These are phyloP conservation scores for Hylaeus volcanicus DNA, from an alignment of 1,140 invertebrate genomes.

Conservation along the genomic window DNA sequence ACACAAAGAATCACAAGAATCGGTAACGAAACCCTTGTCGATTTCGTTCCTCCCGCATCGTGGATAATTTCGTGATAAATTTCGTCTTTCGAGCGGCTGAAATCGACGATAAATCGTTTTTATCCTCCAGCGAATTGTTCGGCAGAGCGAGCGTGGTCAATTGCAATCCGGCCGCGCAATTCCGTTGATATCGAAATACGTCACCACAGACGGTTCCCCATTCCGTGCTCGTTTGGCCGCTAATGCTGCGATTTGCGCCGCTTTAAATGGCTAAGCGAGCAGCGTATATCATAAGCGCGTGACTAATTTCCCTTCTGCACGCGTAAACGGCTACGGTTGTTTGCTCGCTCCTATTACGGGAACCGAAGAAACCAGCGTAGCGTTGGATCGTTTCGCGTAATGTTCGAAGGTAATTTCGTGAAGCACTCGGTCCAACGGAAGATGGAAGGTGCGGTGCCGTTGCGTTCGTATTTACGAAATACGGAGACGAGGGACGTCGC, in stretches of 20 bases:
- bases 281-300: constrained; percentile 22
- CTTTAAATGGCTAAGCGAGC: neutral
- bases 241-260: constrained; percentile 40
- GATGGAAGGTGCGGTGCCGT: no score
- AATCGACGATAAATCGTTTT: constrained; percentile 18
- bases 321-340: constrained; percentile 7
- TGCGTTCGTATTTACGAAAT: no score
- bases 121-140: constrained; percentile 2
- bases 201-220: constrained; percentile 30
- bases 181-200: constrained; percentile 36
- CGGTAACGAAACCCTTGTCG: no score
- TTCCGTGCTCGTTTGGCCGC: constrained; percentile 27
- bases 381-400: neutral
- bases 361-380: constrained; percentile 15
- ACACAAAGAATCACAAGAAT: no score
- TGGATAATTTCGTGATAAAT: no score
- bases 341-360: neutral
- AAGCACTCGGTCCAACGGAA: no score
- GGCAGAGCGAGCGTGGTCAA: neutral
- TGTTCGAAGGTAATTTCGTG: no score
- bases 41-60: no score
- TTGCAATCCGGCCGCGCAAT: constrained; percentile 29
- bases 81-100: neutral
- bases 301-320: constrained; percentile 30
- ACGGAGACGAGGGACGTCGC: no score